Conservation (phyloP, 1,140 invertebrate genomes). For the Lepeophtheirus salmonis region DNA sequence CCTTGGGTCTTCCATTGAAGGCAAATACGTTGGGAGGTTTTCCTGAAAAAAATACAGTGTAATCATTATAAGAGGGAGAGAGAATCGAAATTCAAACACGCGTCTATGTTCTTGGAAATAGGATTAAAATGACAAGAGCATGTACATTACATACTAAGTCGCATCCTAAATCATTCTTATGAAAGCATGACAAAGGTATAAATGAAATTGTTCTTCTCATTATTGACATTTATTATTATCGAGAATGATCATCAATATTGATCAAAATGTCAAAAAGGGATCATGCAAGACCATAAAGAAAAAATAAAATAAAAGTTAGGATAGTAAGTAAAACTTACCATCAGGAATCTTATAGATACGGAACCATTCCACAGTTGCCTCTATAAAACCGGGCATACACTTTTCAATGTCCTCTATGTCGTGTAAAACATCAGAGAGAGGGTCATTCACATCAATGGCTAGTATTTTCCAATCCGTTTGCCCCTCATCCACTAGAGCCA, state of each 20-base stretch:
- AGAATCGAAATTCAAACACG: too few relatives aligned
- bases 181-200: too few relatives aligned
- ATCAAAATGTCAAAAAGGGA: neutral
- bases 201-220: too few relatives aligned
- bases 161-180: conserved; percentile 90
- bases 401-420: conserved; percentile 57
- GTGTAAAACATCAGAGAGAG: neutral
- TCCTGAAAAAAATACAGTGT: too few relatives aligned
- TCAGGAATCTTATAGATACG: conserved; percentile 96
- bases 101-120: too few relatives aligned
- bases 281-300: neutral
- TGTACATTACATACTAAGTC: too few relatives aligned
- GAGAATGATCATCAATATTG: neutral
- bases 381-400: conserved; percentile 73
- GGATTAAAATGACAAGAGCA: too few relatives aligned
- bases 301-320: neutral
- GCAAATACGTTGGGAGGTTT: conserved; percentile 44
- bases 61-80: too few relatives aligned
- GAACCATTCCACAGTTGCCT: conserved; percentile 94
- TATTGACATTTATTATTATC: too few relatives aligned
- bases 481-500: conserved; percentile 86
- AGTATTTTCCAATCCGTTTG: conserved; percentile 99
- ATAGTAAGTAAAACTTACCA: conserved; percentile 53
- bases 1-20: conserved; percentile 88
- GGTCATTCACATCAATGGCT: conserved; percentile 44